Percentiles rank a stretch among this genome's conserved stretches.
Evolutionary conservation across 2,797 vertebrate genomes (phyloP).

Genomic region (Hylomyscus alleni): DNA sequence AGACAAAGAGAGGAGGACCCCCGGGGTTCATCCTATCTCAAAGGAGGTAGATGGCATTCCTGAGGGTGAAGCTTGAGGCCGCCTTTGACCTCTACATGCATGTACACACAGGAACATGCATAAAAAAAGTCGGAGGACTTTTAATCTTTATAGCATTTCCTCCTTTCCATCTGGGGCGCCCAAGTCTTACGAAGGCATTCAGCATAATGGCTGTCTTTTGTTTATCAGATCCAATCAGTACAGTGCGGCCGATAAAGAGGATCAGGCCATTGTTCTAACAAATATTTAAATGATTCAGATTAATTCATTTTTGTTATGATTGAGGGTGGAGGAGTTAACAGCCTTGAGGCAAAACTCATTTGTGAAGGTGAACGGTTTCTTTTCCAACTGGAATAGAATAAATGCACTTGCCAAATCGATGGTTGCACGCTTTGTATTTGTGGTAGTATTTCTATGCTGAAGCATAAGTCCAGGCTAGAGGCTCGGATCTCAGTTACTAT

Average conservation of each 20-base stretch:
- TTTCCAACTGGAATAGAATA: constrained; percentile 3
- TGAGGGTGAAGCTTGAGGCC: background rate
- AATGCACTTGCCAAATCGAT: background rate
- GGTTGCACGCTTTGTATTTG: background rate
- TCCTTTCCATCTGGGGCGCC: background rate
- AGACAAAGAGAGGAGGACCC: background rate
- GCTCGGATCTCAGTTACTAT: background rate
- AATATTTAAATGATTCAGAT: background rate
- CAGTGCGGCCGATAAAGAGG: constrained; percentile 22
- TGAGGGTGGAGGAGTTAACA: background rate
- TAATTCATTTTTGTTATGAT: constrained; percentile 4
- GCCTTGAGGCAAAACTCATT: constrained; percentile 27
- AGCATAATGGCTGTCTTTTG: background rate
- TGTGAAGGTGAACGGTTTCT: constrained; percentile 10
- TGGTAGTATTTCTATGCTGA: constrained; percentile 21
- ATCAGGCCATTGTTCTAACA: background rate
- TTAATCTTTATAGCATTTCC: background rate
- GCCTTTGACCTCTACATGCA: background rate
- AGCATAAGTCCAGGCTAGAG: background rate
- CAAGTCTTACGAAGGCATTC: background rate
- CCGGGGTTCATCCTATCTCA: background rate
- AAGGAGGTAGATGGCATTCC: background rate
- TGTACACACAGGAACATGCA: background rate
- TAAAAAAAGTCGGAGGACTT: background rate
- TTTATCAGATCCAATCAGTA: background rate